Percentiles rank a stretch among this genome's conserved stretches.
Evolutionary conservation across 2,113 vertebrate genomes (phyloP).

Genomic region (Lophotis ruficrista): DNA sequence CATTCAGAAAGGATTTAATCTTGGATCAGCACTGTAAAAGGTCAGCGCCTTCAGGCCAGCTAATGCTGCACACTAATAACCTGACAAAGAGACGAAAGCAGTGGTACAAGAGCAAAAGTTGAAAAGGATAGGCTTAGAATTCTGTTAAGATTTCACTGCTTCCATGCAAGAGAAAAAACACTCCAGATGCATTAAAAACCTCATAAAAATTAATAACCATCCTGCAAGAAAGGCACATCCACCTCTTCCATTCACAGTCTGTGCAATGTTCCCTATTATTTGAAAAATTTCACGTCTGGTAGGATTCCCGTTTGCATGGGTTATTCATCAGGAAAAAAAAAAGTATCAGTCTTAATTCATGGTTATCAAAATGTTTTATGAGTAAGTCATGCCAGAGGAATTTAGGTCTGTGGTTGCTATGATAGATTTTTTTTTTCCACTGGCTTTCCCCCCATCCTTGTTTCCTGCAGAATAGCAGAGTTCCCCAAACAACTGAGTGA

Average conservation of each 20-base stretch:
- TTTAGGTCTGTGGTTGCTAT: not conserved
- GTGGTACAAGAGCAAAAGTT: not conserved
- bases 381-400: not conserved
- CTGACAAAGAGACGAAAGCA: not conserved
- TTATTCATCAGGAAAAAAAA: not conserved
- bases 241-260: not conserved
- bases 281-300: not conserved
- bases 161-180: not conserved
- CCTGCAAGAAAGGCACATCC: not conserved
- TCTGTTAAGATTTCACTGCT: not conserved
- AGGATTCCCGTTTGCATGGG: not conserved
- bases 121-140: not conserved
- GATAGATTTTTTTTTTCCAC: not conserved
- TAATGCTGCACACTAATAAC: not conserved
- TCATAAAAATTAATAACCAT: not conserved
- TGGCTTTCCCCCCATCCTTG: fast-evolving
- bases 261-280: not conserved
- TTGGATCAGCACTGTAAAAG: not conserved
- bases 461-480: not conserved
- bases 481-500: not conserved
- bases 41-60: not conserved
- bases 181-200: not conserved
- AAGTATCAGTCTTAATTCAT: not conserved
- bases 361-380: not conserved
- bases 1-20: not conserved